Evolutionary conservation across 2,113 vertebrate species (phyloP).

Genomic region (Tragulus kanchil): DNA sequence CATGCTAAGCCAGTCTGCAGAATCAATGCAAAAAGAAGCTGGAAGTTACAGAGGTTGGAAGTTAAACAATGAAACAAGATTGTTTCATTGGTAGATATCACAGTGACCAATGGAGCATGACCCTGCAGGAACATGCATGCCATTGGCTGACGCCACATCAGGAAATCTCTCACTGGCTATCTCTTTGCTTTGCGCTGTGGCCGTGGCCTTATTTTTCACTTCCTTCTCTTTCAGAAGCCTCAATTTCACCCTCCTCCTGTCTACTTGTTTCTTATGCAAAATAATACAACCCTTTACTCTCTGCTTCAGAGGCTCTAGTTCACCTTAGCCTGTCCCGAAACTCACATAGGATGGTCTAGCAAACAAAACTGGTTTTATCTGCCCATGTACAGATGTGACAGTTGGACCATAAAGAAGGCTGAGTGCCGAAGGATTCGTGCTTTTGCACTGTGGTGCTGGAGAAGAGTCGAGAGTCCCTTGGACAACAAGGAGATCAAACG

Average conservation of each 20-base stretch:
- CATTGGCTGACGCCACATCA: rapidly evolving
- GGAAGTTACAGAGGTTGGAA: neutral
- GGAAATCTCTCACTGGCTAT: neutral
- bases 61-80: neutral
- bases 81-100: neutral
- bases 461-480: neutral
- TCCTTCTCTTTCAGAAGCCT: neutral
- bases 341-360: neutral
- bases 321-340: neutral
- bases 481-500: neutral
- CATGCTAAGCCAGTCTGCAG: neutral
- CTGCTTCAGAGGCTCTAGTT: neutral
- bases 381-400: neutral
- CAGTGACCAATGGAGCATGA: neutral
- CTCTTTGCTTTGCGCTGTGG: neutral
- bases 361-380: neutral
- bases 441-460: neutral
- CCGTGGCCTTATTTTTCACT: neutral
- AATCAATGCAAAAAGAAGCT: neutral
- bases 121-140: neutral
- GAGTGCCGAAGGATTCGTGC: neutral
- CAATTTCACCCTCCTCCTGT: neutral
- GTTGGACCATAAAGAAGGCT: neutral
- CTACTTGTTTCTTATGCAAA: neutral
- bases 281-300: neutral